These are phyloP conservation scores for Cyclopterus lumpus DNA, from an alignment of 2,797 vertebrate genomes.

Conservation along the genomic window DNA sequence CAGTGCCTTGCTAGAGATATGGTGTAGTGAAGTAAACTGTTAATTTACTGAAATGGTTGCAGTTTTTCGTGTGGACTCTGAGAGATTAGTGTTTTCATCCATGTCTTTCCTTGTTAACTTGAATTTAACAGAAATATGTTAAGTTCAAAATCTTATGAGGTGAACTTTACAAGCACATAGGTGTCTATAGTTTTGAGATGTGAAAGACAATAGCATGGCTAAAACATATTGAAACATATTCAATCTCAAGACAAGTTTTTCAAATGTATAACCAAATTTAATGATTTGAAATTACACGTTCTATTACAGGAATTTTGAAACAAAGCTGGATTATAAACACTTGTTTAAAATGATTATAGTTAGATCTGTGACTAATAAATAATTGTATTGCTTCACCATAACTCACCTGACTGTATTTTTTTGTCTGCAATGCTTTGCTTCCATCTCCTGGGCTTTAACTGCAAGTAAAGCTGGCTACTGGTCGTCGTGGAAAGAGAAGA, in stretches of 20 bases:
- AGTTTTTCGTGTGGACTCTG: constrained; percentile 2
- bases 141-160: neutral
- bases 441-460: constrained; percentile 57
- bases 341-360: neutral
- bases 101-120: neutral
- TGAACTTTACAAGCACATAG: neutral
- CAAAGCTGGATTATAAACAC: neutral
- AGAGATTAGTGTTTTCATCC: neutral
- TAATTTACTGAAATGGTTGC: constrained; percentile 13
- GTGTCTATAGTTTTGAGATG: neutral
- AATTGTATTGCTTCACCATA: neutral
- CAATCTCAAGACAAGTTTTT: neutral
- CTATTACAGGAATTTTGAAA: neutral
- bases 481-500: neutral
- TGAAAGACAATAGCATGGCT: neutral
- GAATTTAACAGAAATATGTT: neutral
- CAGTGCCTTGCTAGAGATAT: constrained; percentile 16
- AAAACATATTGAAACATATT: neutral
- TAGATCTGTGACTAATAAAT: neutral
- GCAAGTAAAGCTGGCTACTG: constrained; percentile 5
- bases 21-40: constrained; percentile 28
- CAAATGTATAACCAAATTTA: neutral
- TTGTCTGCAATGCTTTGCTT: constrained; percentile 39
- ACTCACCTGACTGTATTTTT: neutral
- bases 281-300: neutral